Evolutionary conservation across 2,888 invertebrate genomes (phyloP), one percentile per base, ranked within the genome.

Genomic region (Eupithecia exiguata): DNA sequence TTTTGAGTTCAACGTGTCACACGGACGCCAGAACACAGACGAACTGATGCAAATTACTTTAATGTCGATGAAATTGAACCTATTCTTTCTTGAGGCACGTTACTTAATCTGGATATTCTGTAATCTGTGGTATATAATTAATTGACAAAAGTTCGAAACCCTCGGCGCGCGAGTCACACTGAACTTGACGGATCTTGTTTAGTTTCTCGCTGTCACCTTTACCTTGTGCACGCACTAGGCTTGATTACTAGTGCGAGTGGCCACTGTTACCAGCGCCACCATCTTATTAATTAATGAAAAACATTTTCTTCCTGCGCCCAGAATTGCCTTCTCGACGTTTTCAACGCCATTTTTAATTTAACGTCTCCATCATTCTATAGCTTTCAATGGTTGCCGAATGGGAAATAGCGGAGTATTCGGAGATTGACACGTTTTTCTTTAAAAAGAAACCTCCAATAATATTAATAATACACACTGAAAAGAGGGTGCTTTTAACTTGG

Each of bases 271-370:
- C 67, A 21, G 53, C 62, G 70, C 62, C 71, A 63, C 80, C 78
- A 80, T 82, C 80, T 82, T 77, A 81, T 81, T 82, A 81, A 81
- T 82, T 80, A 83, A 86, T 73, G 36, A 69, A 74, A 84, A 83
- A 79, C 77, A 81, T 78, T 77, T 72, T 76, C 77, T 76, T 77
- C 65, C 71, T 69, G 75, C 74, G 70, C 72, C 69, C 74, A 38
- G 67, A 74, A 69, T 70, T 72, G 76, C 66, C 71, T 73, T 58
- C 61, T 68, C 21, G 70, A 21, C 68, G 36, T 36, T 68, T 68
- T 62, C 67, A 65, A 68, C 71, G 70, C 63, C 69, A 72, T 74
- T 75, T 76, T 75, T 75, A 74, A 78, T 75, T 72, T 30, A 68
- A 58, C 36, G 21, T 38, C 53, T 36, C n/a, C 35, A 14, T 38